Conservation (phyloP, 2,113 vertebrate species). For the Macquaria australasica region DNA sequence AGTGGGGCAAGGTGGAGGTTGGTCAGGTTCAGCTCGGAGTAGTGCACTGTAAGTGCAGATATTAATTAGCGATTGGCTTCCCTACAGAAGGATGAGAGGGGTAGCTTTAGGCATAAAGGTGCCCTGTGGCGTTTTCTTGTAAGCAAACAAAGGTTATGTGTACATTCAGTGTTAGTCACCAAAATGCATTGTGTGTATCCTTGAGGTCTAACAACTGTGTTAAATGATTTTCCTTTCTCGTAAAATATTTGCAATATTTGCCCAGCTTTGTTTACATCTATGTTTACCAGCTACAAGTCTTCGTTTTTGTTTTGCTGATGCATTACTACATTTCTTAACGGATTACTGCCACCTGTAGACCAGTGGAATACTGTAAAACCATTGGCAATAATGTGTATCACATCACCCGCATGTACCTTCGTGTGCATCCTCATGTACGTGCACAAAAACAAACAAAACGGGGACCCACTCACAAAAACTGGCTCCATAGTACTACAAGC, state of each 20-base stretch:
- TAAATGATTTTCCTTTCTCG: neutral
- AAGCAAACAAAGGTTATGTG: neutral
- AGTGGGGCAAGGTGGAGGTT: neutral
- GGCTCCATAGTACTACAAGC: too few relatives aligned
- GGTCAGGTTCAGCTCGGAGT: neutral
- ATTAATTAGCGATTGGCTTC: neutral
- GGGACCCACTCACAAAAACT: too few relatives aligned
- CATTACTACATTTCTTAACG: neutral
- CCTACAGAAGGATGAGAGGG: neutral
- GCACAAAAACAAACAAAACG: too few relatives aligned
- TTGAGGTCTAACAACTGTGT: neutral
- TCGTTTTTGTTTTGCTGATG: neutral
- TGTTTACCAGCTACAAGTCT: neutral
- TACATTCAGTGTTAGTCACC: neutral
- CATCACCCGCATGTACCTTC: too few relatives aligned
- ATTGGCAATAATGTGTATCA: neutral
- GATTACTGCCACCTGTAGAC: neutral
- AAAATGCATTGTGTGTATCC: neutral
- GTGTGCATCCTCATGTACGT: too few relatives aligned
- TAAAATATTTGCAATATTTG: neutral
- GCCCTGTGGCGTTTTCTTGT: neutral
- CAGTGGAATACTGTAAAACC: neutral
- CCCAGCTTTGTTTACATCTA: neutral
- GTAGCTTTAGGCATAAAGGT: neutral
- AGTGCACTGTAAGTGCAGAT: neutral